phyloP scores from a whole-genome alignment of 35 echinoderm and acorn worm genomes.

The Heliocidaris tuberculata region DNA sequence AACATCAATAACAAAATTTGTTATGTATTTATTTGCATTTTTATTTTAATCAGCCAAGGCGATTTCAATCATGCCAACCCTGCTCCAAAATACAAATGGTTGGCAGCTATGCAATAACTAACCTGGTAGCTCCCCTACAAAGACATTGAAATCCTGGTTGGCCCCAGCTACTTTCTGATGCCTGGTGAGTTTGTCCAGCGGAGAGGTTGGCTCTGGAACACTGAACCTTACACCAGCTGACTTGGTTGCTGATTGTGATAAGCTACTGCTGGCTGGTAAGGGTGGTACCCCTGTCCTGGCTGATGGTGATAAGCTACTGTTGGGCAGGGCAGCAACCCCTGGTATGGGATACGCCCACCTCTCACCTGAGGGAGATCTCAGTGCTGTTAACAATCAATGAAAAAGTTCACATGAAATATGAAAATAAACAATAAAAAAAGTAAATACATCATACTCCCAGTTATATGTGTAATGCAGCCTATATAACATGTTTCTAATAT shows the following conservation, averaged over 20 bases:
- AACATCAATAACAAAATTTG: too few species aligned
- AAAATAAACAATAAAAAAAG: too few species aligned
- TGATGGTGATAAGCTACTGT: background rate
- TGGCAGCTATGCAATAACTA: background rate
- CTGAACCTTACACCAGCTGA: background rate
- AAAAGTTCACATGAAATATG: background rate
- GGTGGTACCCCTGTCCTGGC: background rate
- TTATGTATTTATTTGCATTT: too few species aligned
- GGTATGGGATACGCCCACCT: slow-evolving; percentile 22
- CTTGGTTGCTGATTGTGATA: background rate
- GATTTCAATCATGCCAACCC: too few species aligned
- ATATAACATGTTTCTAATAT: too few species aligned
- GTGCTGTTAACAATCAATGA: background rate
- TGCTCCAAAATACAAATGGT: background rate
- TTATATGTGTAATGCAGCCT: too few species aligned
- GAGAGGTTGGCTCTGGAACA: background rate
- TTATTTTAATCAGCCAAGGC: too few species aligned
- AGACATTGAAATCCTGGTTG: slow-evolving; percentile 60
- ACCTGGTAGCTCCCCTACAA: slow-evolving; percentile 83
- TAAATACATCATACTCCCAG: too few species aligned
- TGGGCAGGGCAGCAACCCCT: background rate
- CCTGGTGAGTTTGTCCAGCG: slow-evolving; percentile 14
- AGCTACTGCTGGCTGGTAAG: background rate
- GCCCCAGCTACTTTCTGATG: slow-evolving; percentile 57
- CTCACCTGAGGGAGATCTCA: background rate